Evolutionary conservation across 2,797 vertebrate species (phyloP), one percentile per base, ranked within the genome.

Genomic region (Cyclopterus lumpus): DNA sequence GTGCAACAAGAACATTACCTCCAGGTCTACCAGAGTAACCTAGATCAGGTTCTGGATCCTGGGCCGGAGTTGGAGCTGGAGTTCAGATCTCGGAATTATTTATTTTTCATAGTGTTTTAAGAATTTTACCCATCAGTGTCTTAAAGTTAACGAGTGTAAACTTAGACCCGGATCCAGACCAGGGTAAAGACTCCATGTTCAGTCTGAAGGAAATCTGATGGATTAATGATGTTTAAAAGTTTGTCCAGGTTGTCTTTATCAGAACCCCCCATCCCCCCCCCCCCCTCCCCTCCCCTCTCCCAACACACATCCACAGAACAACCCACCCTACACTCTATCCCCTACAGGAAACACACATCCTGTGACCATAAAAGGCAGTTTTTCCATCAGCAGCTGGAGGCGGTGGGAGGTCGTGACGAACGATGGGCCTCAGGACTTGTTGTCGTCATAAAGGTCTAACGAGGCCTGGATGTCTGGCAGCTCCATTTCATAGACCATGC

Each of bases 391-490:
- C 44, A 57, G 57, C 57, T 88, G 75, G 71, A 22, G 28, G 22
- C 14, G 32, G 18, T 32, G 44, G 32, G 85, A 8, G 75, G 89
- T 75, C 64, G 83, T 82, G 70, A 77, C 73, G 58, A 48, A 8
- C 4, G 5, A 74, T 5, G 1, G 20, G 22, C 60, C 83, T 99
- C 97, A 98, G 90, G 97, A 98, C 94, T 99, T 99, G 94, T 98
- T 98, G 83, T 99, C 96, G 0, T 98, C 97, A 4, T 96, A 97
- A 84, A 96, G 95, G 90, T 98, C 96, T 59, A 97, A 92, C 9
- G 96, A 95, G n/a, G 96, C 96, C 88, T 98, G 96, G 5, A 98
- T 96, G 51, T 97, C 95, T 0, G 97, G 96, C 78, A 99, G 96
- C 91, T 99, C 97, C 51, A 96, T 96, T 85, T 99, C 98, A 49